Percentiles rank a stretch among this genome's conserved stretches.
Conservation (phyloP, 2,797 vertebrate genomes). For the Vultur gryphus region DNA sequence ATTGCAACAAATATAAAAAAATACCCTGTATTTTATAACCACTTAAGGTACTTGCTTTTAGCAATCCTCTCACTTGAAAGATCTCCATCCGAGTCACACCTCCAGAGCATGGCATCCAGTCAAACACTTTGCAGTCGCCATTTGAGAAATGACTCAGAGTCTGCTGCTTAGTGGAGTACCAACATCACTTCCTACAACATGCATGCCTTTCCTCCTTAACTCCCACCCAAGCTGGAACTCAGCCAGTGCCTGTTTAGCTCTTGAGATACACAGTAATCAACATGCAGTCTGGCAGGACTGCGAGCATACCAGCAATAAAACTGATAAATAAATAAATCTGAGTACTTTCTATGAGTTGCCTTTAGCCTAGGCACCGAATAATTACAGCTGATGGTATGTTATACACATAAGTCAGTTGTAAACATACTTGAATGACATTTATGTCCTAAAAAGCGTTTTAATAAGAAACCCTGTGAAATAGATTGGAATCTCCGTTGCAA, state of each 20-base stretch:
- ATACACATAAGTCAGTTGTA: not conserved
- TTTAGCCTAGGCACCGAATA: not conserved
- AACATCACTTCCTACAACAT: slow-evolving; percentile 27
- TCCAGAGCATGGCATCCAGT: not conserved
- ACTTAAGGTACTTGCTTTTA: not conserved
- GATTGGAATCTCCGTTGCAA: not conserved
- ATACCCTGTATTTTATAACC: not conserved
- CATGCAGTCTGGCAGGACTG: not conserved
- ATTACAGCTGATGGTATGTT: not conserved
- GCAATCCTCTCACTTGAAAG: not conserved
- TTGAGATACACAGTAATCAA: not conserved
- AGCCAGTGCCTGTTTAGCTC: slow-evolving; percentile 21
- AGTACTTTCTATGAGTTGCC: not conserved
- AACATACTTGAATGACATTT: not conserved
- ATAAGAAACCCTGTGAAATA: not conserved
- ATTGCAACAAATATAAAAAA: not conserved
- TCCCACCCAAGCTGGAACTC: slow-evolving; percentile 23
- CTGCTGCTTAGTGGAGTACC: slow-evolving; percentile 21
- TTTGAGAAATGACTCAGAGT: slow-evolving; percentile 25
- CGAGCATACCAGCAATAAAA: not conserved
- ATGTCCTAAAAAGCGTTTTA: not conserved
- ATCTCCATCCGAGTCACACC: not conserved
- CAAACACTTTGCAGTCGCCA: not conserved
- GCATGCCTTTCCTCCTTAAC: not conserved
- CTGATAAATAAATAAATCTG: slow-evolving; percentile 13